Evolutionary conservation across 2,113 vertebrate species (phyloP).

Genomic region (Chaetorhynchus papuensis): DNA sequence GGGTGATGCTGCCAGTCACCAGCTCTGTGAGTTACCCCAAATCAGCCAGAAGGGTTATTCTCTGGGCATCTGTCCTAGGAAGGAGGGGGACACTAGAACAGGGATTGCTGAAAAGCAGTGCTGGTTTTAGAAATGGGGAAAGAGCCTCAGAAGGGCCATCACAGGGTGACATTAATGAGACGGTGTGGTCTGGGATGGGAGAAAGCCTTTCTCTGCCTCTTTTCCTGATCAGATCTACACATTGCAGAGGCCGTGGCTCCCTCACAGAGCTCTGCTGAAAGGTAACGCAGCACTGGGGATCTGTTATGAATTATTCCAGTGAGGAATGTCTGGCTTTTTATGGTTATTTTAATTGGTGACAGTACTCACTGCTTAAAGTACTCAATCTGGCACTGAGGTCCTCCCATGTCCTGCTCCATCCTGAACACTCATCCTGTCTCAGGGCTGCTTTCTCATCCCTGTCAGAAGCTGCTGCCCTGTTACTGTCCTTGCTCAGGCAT

Average conservation of each 20-base stretch:
- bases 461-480: neutral
- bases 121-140: neutral
- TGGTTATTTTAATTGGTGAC: conserved; percentile 60
- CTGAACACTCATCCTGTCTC: neutral
- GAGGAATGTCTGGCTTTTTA: conserved; percentile 56
- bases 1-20: neutral
- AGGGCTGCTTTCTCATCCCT: neutral
- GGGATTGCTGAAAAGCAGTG: neutral
- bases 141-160: neutral
- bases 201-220: neutral
- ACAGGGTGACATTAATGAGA: neutral
- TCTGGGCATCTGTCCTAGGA: neutral
- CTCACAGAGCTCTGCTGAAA: conserved; percentile 10
- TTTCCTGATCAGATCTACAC: neutral
- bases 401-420: conserved; percentile 19
- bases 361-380: conserved; percentile 13
- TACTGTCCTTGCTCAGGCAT: neutral
- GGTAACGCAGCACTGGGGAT: neutral
- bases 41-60: neutral
- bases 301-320: conserved; percentile 48
- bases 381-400: conserved; percentile 14
- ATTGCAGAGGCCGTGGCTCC: neutral
- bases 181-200: neutral
- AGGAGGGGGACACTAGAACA: neutral
- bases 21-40: neutral